phyloP scores from a whole-genome alignment of 2,113 vertebrate species.

The Osmerus mordax region DNA sequence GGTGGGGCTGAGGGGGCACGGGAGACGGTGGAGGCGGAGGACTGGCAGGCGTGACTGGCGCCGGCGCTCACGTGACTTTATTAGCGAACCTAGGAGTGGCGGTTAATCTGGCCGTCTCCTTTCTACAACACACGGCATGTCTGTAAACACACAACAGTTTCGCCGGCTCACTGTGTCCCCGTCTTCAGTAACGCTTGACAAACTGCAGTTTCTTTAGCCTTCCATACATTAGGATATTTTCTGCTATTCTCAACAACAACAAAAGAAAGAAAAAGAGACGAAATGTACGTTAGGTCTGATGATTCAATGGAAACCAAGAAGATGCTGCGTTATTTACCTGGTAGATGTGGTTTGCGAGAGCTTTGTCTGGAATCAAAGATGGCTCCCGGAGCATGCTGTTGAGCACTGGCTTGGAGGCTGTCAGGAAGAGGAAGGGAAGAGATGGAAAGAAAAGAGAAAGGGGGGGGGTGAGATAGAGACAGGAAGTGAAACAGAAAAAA shows the following conservation, averaged over 20 bases:
- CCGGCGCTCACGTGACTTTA: conserved; percentile 51
- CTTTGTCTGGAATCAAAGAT: conserved; percentile 87
- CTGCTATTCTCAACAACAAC: background rate
- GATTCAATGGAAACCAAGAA: too few relatives aligned
- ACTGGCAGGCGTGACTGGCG: conserved; percentile 54
- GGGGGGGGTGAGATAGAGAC: background rate
- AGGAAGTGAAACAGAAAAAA: background rate
- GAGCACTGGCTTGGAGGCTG: conserved; percentile 89
- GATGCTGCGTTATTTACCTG: conserved; percentile 75
- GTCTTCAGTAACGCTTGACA: too few relatives aligned
- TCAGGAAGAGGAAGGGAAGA: conserved; percentile 46
- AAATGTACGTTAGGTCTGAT: too few relatives aligned
- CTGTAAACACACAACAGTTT: background rate
- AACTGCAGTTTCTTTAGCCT: too few relatives aligned
- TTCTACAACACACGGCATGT: too few relatives aligned
- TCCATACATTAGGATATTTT: background rate
- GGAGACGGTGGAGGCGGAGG: conserved; percentile 43
- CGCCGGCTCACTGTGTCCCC: too few relatives aligned
- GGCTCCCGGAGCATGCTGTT: conserved; percentile 94
- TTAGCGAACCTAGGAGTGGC: conserved; percentile 71
- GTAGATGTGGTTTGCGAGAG: conserved; percentile 89
- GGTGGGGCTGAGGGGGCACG: conserved; percentile 42
- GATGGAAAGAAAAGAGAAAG: background rate
- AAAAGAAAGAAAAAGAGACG: background rate
- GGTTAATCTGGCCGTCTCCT: conserved; percentile 37